phyloP scores from a whole-genome alignment of 2,888 invertebrate species.

The Hypsopygia costalis region DNA sequence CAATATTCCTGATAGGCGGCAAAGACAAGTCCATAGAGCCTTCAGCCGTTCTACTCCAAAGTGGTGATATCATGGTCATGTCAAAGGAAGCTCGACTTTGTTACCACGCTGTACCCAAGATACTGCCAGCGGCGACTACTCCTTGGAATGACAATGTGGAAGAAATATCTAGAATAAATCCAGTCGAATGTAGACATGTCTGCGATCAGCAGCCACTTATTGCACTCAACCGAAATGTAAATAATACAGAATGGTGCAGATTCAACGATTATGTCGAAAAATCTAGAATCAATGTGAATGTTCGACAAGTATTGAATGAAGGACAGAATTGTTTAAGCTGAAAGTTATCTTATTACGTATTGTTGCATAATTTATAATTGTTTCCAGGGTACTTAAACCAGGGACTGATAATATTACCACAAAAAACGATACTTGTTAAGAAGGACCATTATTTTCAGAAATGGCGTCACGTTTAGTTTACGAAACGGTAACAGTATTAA shows the following conservation, averaged over 20 bases:
- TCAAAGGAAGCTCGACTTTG: conserved; percentile 89
- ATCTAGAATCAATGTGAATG: conserved; percentile 96
- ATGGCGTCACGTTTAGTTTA: too few species aligned
- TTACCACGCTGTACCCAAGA: conserved; percentile 97
- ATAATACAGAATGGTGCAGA: conserved; percentile 67
- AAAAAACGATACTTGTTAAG: too few species aligned
- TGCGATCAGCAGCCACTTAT: conserved; percentile 29
- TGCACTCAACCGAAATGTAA: conserved; percentile 36
- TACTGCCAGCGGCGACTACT: conserved; percentile 76
- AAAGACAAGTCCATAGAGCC: conserved; percentile 83
- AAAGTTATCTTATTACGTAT: too few species aligned
- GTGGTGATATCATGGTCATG: conserved; percentile 97
- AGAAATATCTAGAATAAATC: conserved; percentile 11
- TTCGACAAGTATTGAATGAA: conserved; percentile 90
- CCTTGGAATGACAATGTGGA: conserved; percentile 66
- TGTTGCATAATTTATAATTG: too few species aligned
- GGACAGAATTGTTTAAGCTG: conserved; percentile 74
- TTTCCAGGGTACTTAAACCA: too few species aligned
- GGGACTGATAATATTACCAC: too few species aligned
- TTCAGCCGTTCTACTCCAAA: conserved; percentile 86
- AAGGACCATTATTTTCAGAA: too few species aligned
- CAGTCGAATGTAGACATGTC: conserved; percentile 40
- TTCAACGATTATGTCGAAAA: conserved; percentile 82
- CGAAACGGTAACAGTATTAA: too few species aligned
- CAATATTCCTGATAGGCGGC: conserved; percentile 96